Evolutionary conservation across 2,113 vertebrate genomes (phyloP).

Genomic region (Suricata suricatta): DNA sequence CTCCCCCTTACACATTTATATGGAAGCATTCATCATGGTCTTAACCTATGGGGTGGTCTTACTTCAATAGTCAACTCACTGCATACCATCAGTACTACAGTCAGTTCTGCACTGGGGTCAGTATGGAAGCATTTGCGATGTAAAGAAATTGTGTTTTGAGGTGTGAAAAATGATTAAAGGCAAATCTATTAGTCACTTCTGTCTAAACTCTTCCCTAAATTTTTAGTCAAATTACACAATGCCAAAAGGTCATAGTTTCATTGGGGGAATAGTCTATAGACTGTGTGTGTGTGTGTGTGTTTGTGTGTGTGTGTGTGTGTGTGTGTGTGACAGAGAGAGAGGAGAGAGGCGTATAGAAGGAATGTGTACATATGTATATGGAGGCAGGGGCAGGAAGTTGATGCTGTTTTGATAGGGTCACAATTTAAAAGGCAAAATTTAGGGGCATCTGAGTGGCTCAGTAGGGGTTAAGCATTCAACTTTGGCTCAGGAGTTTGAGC

Average conservation of each 20-base stretch:
- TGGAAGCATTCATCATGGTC: accelerated
- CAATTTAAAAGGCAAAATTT: not conserved
- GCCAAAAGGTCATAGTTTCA: not conserved
- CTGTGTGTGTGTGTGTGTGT: too few species aligned
- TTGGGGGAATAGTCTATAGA: too few species aligned
- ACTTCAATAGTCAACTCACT: accelerated
- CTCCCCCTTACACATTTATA: not conserved
- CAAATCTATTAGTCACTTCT: not conserved
- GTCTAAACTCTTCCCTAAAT: not conserved
- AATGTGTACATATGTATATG: accelerated
- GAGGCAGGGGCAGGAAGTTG: not conserved
- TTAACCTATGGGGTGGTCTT: accelerated
- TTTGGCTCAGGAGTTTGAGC: too few species aligned
- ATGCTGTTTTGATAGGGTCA: not conserved
- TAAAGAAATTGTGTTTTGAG: not conserved
- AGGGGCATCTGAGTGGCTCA: too few species aligned
- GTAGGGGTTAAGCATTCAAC: too few species aligned
- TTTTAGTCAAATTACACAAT: not conserved
- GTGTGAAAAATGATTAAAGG: not conserved
- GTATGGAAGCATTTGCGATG: not conserved
- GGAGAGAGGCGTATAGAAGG: not conserved
- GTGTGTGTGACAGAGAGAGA: too few species aligned
- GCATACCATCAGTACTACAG: too few species aligned
- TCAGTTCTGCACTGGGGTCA: not conserved
- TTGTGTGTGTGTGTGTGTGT: too few species aligned